Evolutionary conservation across 2,888 invertebrate species (phyloP).

Genomic region (Cinara cedri): DNA sequence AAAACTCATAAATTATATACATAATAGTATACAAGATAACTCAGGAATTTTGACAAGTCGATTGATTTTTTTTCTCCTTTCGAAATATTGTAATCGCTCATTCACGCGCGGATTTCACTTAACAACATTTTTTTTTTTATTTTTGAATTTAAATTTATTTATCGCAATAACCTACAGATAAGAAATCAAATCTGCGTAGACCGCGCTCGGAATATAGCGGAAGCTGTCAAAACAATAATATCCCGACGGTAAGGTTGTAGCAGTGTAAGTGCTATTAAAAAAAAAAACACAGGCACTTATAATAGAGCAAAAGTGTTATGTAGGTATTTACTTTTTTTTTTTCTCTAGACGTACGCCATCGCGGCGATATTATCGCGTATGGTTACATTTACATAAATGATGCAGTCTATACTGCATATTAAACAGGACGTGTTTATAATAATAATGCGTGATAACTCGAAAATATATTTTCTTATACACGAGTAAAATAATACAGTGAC

Average conservation of each 20-base stretch:
- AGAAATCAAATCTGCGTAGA: background rate
- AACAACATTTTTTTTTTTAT: background rate
- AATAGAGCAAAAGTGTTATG: background rate
- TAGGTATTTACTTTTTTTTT: background rate
- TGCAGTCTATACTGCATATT: background rate
- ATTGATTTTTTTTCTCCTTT: background rate
- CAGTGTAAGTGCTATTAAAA: background rate
- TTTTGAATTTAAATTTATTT: background rate
- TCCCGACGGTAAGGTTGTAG: background rate
- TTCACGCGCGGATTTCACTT: background rate
- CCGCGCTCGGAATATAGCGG: background rate
- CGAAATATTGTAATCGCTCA: background rate
- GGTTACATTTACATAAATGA: background rate
- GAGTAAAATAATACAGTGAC: too few species aligned
- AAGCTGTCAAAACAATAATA: constrained; percentile 28
- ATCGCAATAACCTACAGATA: too few species aligned
- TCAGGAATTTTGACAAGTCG: background rate
- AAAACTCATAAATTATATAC: too few species aligned
- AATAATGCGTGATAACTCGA: too few species aligned
- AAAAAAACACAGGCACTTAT: constrained; percentile 1
- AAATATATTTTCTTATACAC: too few species aligned
- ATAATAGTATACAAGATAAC: too few species aligned
- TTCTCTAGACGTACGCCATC: background rate
- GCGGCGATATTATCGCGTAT: background rate
- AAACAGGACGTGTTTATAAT: constrained; percentile 9